phyloP scores from a whole-genome alignment of 64 coral and sea anemone genomes.

The Platygyra sinensis region DNA sequence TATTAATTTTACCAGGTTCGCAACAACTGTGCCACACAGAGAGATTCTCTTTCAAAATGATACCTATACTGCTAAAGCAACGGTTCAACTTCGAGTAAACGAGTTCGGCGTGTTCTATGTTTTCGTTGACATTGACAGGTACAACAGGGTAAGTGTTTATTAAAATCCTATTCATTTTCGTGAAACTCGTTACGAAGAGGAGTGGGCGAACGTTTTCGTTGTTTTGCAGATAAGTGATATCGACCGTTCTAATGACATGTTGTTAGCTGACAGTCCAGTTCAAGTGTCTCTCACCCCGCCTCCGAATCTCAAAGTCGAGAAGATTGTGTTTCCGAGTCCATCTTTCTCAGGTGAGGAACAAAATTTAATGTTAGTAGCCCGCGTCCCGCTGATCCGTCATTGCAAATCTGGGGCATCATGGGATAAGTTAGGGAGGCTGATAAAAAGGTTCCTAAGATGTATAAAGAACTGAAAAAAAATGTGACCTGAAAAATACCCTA shows the following conservation, averaged over 20 bases:
- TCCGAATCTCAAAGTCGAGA: constrained; percentile 76
- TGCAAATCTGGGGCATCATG: too few relatives aligned
- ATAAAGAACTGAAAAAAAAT: too few relatives aligned
- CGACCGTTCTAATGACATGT: constrained; percentile 69
- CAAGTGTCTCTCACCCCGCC: constrained; percentile 78
- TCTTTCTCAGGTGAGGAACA: constrained; percentile 64
- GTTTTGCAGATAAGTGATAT: constrained; percentile 68
- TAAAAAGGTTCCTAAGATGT: too few relatives aligned
- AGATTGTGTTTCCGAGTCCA: constrained; percentile 62
- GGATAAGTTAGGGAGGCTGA: too few relatives aligned
- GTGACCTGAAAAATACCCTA: too few relatives aligned
- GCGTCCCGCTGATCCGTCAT: too few relatives aligned
- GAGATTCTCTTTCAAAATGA: constrained; percentile 70
- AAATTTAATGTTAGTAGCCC: too few relatives aligned
- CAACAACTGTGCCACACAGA: constrained; percentile 30
- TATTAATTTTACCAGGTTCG: constrained; percentile 27
- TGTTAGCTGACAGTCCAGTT: constrained; percentile 48
- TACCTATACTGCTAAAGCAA: constrained; percentile 58
- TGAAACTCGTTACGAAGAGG: neutral
- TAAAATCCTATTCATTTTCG: neutral
- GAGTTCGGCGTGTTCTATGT: constrained; percentile 75
- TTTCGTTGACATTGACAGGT: constrained; percentile 48
- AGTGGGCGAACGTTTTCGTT: neutral
- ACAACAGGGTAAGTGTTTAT: constrained; percentile 11
- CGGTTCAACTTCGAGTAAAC: constrained; percentile 45